Evolutionary conservation across 2,797 vertebrate species (phyloP).

Genomic region (Hapalemur alaotrensis): DNA sequence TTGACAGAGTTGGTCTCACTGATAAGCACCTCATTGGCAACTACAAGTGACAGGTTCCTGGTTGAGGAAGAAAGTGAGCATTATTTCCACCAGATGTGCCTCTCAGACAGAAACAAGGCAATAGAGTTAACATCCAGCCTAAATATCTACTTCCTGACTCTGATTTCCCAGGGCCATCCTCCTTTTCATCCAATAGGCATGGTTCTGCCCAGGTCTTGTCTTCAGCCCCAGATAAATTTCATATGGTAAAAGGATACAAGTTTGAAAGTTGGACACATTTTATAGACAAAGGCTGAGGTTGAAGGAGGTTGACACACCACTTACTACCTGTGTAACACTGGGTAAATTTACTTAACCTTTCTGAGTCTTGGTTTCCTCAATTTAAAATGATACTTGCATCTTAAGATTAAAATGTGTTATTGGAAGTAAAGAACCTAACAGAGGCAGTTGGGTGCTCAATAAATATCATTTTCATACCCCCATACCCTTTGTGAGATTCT

Average conservation of each 20-base stretch:
- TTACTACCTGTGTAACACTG: not conserved
- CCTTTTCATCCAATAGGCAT: not conserved
- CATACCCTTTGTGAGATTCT: not conserved
- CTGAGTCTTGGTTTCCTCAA: not conserved
- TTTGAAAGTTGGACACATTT: not conserved
- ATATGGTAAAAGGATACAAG: not conserved
- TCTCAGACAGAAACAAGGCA: not conserved
- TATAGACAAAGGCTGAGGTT: not conserved
- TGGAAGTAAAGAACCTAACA: not conserved
- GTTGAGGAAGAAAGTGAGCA: not conserved
- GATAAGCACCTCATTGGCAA: not conserved
- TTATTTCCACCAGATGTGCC: not conserved
- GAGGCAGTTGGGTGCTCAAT: not conserved
- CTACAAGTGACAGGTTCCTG: not conserved
- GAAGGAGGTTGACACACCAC: not conserved
- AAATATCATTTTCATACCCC: not conserved
- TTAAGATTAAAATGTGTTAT: constrained; percentile 17
- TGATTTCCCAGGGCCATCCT: not conserved
- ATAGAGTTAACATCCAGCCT: not conserved
- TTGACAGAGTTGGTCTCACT: not conserved
- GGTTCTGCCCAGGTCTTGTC: not conserved
- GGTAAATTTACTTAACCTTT: not conserved
- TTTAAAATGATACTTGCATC: not conserved
- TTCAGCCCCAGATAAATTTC: not conserved
- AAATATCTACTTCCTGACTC: not conserved